Percentiles rank a stretch among this genome's conserved stretches.
Evolutionary conservation across 2,888 invertebrate species (phyloP).

Genomic region (Caenorhabditis zanzibari): DNA sequence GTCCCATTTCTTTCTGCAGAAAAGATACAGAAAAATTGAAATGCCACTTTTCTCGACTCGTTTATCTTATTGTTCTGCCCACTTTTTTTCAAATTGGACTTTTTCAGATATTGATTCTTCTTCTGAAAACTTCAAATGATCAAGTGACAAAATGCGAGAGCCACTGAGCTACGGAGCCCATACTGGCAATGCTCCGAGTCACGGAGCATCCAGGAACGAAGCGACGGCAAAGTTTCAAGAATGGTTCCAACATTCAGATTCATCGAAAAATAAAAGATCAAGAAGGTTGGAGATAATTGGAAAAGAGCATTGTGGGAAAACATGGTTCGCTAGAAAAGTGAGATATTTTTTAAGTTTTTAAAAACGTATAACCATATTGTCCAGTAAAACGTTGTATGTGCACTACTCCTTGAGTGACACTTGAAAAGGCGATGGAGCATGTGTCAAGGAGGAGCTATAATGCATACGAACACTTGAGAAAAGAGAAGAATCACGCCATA

Average conservation of each 20-base stretch:
- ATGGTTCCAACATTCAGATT: conserved; percentile 42
- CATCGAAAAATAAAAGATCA: background rate
- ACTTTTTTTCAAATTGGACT: background rate
- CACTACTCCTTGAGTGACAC: conserved; percentile 20
- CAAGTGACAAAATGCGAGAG: conserved; percentile 50
- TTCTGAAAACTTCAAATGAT: conserved; percentile 15
- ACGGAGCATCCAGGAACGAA: conserved; percentile 29
- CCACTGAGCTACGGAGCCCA: conserved; percentile 48
- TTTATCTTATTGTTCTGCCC: background rate
- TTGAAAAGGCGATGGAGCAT: conserved; percentile 57
- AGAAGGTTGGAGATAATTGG: conserved; percentile 53
- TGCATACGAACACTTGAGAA: conserved; percentile 31
- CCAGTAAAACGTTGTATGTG: conserved; percentile 27
- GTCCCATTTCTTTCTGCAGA: background rate
- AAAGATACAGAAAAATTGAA: background rate
- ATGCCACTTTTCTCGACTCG: background rate
- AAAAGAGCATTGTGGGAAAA: conserved; percentile 67
- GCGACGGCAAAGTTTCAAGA: conserved; percentile 18
- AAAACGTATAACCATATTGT: conserved; percentile 26
- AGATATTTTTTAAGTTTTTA: background rate
- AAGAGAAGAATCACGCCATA: conserved; percentile 2
- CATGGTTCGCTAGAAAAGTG: conserved; percentile 70
- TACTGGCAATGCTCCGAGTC: conserved; percentile 11
- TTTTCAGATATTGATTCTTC: conserved; percentile 9
- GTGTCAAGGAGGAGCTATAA: conserved; percentile 46